These are phyloP conservation scores for Apamea anceps DNA, from an alignment of 2,888 invertebrate genomes.

Conservation along the genomic window DNA sequence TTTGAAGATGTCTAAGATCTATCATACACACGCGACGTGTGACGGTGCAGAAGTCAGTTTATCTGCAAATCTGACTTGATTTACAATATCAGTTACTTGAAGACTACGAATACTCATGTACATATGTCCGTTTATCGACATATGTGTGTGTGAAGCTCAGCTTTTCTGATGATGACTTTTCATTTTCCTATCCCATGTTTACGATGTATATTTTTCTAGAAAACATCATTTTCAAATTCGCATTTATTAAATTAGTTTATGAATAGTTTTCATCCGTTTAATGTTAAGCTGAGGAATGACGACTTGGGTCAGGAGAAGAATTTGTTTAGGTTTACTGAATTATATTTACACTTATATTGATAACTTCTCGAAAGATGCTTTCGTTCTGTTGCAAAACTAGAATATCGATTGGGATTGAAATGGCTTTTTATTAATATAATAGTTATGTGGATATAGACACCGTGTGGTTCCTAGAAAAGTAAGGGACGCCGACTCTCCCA, in stretches of 20 bases:
- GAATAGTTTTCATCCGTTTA: constrained; percentile 37
- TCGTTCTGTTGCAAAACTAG: constrained; percentile 17
- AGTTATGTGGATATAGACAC: constrained; percentile 5
- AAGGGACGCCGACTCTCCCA: constrained; percentile 19
- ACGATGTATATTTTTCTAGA: constrained; percentile 20
- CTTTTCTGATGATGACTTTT: constrained; percentile 3
- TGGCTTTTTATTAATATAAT: constrained; percentile 20
- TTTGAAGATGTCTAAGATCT: neutral
- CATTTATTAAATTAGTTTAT: constrained; percentile 42
- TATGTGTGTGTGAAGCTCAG: neutral
- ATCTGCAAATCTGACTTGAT: neutral
- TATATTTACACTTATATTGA: constrained; percentile 24
- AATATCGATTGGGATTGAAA: constrained; percentile 26
- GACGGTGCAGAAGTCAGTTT: neutral
- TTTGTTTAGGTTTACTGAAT: constrained; percentile 33
- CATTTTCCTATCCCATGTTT: neutral
- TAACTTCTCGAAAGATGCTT: constrained; percentile 28
- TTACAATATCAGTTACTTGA: neutral
- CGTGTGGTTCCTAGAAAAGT: constrained; percentile 19
- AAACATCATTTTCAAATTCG: constrained; percentile 27
- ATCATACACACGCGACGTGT: neutral
- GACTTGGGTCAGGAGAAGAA: neutral
- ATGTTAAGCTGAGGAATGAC: constrained; percentile 39
- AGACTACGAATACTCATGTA: neutral
- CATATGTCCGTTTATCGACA: neutral